Conservation (phyloP, 1,140 invertebrate genomes). For the Physella acuta region DNA sequence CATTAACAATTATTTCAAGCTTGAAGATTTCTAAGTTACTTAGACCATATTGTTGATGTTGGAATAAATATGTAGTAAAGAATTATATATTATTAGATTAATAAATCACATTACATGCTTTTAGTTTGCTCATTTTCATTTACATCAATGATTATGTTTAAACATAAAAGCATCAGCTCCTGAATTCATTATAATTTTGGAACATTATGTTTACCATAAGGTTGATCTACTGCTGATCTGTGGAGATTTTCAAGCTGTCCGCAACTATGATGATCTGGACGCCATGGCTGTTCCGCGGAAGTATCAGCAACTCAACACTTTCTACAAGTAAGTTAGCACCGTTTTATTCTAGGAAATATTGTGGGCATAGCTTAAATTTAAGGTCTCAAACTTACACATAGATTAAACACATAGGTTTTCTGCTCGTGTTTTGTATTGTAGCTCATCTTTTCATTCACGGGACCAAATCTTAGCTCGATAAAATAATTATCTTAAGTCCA, state of each 20-base stretch:
- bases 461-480: too few relatives aligned
- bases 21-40: not conserved
- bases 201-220: slow-evolving; percentile 12
- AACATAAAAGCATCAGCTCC: not conserved
- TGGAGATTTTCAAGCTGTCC: slow-evolving; percentile 89
- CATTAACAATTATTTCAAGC: not conserved
- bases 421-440: too few relatives aligned
- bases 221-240: slow-evolving; percentile 90
- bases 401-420: too few relatives aligned
- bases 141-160: not conserved
- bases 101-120: not conserved
- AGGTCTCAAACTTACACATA: too few relatives aligned
- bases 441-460: too few relatives aligned
- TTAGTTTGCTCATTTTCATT: not conserved
- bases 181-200: not conserved
- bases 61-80: not conserved
- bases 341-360: too few relatives aligned
- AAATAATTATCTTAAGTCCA: too few relatives aligned
- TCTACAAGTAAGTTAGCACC: slow-evolving; percentile 87
- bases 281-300: slow-evolving; percentile 95
- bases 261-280: slow-evolving; percentile 67
- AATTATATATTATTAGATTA: not conserved
- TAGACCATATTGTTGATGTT: not conserved
- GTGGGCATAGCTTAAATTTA: too few relatives aligned
- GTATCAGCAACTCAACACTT: slow-evolving; percentile 86